Conservation (phyloP, 2,888 invertebrate species). For the Drosophila paranaensis region DNA sequence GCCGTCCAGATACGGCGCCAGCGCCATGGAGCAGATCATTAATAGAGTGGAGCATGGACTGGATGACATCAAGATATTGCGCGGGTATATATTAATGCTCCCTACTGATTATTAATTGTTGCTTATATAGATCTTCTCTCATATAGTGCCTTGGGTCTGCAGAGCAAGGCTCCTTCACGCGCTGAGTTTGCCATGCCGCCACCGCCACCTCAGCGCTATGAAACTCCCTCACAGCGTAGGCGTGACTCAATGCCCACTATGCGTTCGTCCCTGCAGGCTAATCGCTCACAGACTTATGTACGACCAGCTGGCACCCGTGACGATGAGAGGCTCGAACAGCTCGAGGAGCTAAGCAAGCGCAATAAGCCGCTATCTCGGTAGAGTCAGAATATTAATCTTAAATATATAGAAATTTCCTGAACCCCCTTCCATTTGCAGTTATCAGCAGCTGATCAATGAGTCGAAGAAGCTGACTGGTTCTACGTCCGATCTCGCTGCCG, state of each 20-base stretch:
- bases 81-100: constrained; percentile 34
- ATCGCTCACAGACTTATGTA: constrained; percentile 82
- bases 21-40: constrained; percentile 43
- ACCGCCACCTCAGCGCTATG: constrained; percentile 17
- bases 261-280: constrained; percentile 31
- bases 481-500: constrained; percentile 30
- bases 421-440: constrained; percentile 23
- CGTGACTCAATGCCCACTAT: constrained; percentile 47
- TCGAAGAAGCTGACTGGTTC: constrained; percentile 41
- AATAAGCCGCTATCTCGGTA: constrained; percentile 84
- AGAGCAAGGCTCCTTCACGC: constrained; percentile 1
- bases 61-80: constrained; percentile 43
- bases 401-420: not conserved
- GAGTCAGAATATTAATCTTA: not conserved
- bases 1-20: constrained; percentile 3
- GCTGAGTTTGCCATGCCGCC: not conserved
- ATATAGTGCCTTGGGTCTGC: constrained; percentile 46
- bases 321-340: constrained; percentile 91
- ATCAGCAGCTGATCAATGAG: constrained; percentile 44
- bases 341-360: constrained; percentile 89
- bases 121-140: not conserved
- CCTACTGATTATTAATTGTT: too few relatives aligned
- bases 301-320: constrained; percentile 91
- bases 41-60: constrained; percentile 40
- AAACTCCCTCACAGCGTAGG: constrained; percentile 15